Percentiles rank a stretch among this genome's conserved stretches.
These are phyloP conservation scores for Corythornis madagascariensis DNA, from an alignment of 2,113 vertebrate species.

Conservation along the genomic window DNA sequence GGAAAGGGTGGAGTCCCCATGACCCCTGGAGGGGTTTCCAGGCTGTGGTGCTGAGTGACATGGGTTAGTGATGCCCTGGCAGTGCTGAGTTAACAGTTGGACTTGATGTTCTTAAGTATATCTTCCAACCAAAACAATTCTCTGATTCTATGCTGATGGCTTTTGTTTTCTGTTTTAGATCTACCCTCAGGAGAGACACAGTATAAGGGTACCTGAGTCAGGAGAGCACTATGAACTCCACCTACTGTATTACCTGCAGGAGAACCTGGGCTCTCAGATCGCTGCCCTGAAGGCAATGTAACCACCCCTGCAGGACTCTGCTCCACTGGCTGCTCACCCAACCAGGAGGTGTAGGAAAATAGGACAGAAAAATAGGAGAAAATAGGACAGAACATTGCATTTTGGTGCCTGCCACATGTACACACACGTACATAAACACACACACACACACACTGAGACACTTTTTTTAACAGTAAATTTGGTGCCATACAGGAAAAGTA, in stretches of 20 bases:
- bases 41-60: neutral
- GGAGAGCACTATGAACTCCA: slow-evolving; percentile 87
- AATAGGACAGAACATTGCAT: slow-evolving; percentile 4
- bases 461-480: slow-evolving; percentile 55
- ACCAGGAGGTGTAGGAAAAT: slow-evolving; percentile 21
- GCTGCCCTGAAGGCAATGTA: slow-evolving; percentile 81
- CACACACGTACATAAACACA: slow-evolving; percentile 1
- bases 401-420: slow-evolving; percentile 65
- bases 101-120: neutral
- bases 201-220: slow-evolving; percentile 83
- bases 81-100: neutral
- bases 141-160: neutral
- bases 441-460: neutral
- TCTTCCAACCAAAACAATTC: neutral
- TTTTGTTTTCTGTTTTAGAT: slow-evolving; percentile 71
- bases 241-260: slow-evolving; percentile 84
- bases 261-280: slow-evolving; percentile 81
- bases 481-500: slow-evolving; percentile 69
- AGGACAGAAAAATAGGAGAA: neutral
- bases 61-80: neutral
- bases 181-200: slow-evolving; percentile 87
- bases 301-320: slow-evolving; percentile 32
- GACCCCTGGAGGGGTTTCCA: neutral
- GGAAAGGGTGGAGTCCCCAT: neutral
- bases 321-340: slow-evolving; percentile 40